Percentiles rank a stretch among this genome's conserved stretches.
Evolutionary conservation across 2,797 vertebrate genomes (phyloP).

Genomic region (Molossus molossus): DNA sequence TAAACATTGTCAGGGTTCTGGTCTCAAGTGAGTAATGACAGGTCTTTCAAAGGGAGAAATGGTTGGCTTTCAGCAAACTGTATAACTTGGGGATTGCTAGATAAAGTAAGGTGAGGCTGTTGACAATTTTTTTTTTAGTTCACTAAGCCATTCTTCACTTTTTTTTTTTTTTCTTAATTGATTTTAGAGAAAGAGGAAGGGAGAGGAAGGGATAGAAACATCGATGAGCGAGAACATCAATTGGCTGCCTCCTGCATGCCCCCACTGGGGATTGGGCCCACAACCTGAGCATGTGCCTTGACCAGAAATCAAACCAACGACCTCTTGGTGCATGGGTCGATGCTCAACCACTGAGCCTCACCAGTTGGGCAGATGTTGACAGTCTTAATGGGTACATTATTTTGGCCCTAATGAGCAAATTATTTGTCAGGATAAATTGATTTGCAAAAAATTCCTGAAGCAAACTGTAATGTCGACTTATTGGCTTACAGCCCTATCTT

Average conservation of each 20-base stretch:
- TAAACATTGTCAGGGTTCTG: not conserved
- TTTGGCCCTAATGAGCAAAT: slow-evolving; percentile 14
- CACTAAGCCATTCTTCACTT: too few relatives aligned
- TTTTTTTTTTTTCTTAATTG: too few relatives aligned
- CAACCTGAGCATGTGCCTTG: too few relatives aligned
- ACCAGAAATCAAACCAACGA: too few relatives aligned
- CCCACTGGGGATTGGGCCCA: too few relatives aligned
- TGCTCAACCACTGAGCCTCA: too few relatives aligned
- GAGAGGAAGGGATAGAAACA: too few relatives aligned
- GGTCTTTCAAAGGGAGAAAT: not conserved
- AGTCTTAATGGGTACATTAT: not conserved
- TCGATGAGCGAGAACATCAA: too few relatives aligned
- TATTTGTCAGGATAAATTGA: slow-evolving; percentile 18
- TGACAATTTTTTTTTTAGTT: not conserved
- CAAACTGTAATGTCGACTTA: not conserved
- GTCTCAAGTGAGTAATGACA: not conserved
- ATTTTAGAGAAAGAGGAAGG: too few relatives aligned
- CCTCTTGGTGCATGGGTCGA: too few relatives aligned
- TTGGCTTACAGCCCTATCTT: not conserved
- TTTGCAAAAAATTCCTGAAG: not conserved
- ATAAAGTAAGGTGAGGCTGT: not conserved
- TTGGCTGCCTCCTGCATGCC: too few relatives aligned
- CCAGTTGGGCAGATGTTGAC: too few relatives aligned
- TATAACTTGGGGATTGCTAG: not conserved
- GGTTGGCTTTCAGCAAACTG: not conserved